Evolutionary conservation across 2,797 vertebrate species (phyloP).

Genomic region (Phrynocephalus forsythii): DNA sequence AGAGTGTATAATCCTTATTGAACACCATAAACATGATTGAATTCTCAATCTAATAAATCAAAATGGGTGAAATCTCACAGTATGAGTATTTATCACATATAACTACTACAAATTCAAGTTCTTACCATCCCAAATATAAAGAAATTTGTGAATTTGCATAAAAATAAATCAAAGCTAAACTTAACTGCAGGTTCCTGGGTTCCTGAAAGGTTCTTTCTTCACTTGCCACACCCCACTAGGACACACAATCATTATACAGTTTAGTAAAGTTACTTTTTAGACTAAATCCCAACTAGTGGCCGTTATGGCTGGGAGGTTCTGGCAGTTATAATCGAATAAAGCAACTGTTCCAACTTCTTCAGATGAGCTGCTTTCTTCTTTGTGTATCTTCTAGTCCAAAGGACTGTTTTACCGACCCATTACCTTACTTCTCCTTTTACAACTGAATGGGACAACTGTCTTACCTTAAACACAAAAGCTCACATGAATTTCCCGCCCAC

Average conservation of each 20-base stretch:
- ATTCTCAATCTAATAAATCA: background rate
- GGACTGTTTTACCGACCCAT: background rate
- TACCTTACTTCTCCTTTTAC: background rate
- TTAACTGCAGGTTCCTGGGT: background rate
- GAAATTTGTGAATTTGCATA: background rate
- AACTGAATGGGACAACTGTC: background rate
- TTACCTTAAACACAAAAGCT: background rate
- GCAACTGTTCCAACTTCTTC: background rate
- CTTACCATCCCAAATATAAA: background rate
- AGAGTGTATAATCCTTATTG: background rate
- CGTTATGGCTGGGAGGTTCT: too few relatives aligned
- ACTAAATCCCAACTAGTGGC: too few relatives aligned
- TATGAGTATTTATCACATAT: background rate
- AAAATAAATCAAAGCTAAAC: background rate
- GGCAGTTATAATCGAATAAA: background rate
- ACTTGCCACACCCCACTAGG: too few relatives aligned
- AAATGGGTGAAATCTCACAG: background rate
- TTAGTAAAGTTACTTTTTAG: too few relatives aligned
- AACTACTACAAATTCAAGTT: background rate
- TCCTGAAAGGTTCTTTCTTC: background rate
- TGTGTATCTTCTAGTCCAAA: background rate
- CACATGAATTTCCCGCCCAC: background rate
- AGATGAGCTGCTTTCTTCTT: background rate
- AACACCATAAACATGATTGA: background rate
- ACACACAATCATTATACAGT: background rate